Evolutionary conservation across 2,888 invertebrate genomes (phyloP), one percentile per base, ranked within the genome.

Genomic region (Brenthis daphne): DNA sequence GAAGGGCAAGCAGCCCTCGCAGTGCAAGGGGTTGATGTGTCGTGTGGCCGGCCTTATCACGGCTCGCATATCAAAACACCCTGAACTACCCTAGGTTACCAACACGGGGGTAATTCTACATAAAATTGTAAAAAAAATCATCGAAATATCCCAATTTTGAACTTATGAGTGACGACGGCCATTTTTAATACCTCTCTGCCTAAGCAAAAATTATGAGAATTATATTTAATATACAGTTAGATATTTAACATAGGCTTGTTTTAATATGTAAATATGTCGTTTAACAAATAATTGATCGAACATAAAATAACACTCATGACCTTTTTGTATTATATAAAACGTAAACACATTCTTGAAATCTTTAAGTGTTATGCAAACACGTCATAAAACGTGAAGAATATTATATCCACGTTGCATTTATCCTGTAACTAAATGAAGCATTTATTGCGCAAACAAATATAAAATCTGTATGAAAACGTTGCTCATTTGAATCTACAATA

Each of bases 21-120:
- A 81, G 79, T 84, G 77, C 79, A 89, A 90, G 90, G 91, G 91
- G 90, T 89, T 88, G 86, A 84, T 87, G 88, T 91, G 90, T 89
- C 89, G 90, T 87, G 89, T 89, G 89, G 89, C 82, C 83, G 81
- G 77, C 77, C 86, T 90, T 92, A 92, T 92, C 92, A 85, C 81
- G 76, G 82, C 81, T 85, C 83, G 88, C 88, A 89, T 90, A 92
- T 92, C 91, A 90, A 90, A 60, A 89, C 86, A 82, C 79, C 81
- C 84, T 85, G 86, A 84, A 85, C 85, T 81, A 83, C 85, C 86
- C 85, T 82, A 64, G 65, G 50, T 64, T 67, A 68, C 65, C 63
- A 64, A 57, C 63, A 71, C 51, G 64, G 64, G 70, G 68, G 57
- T 51, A 51, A 66, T 55, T 65, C 67, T 68, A 60, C 56, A 67